A percentile compares a stretch with the other conserved stretches of the same genome.
Conservation (phyloP, 2,888 invertebrate species). For the Linnaemya tessellans region DNA sequence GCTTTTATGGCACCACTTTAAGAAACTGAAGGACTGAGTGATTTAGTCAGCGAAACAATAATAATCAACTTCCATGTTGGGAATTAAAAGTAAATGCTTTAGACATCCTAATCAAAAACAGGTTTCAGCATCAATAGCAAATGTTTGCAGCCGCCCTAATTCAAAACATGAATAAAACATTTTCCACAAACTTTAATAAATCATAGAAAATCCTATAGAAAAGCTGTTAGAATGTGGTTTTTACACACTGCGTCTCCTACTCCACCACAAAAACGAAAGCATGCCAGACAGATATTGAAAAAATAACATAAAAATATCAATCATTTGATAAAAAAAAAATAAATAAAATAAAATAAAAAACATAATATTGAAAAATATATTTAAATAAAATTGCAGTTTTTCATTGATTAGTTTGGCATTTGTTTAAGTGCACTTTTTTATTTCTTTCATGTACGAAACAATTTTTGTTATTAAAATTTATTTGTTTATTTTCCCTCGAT, state of each 20-base stretch:
- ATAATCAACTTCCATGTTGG: too few relatives aligned
- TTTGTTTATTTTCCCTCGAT: constrained; percentile 17
- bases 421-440: constrained; percentile 22
- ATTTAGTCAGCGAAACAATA: too few relatives aligned
- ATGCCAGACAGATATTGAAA: background rate
- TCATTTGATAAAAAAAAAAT: constrained; percentile 13
- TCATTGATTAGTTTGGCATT: constrained; percentile 67
- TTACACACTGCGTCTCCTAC: background rate
- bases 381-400: constrained; percentile 61
- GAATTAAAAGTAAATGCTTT: too few relatives aligned
- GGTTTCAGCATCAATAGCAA: too few relatives aligned
- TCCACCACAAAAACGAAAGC: background rate
- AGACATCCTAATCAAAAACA: too few relatives aligned
- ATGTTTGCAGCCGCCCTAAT: constrained; percentile 10
- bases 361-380: constrained; percentile 43
- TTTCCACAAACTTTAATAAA: constrained; percentile 61
- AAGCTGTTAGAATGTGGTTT: constrained; percentile 58
- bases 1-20: too few relatives aligned
- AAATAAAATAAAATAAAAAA: background rate
- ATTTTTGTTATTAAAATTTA: constrained; percentile 54
- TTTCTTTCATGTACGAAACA: constrained; percentile 22
- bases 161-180: constrained; percentile 13
- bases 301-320: constrained; percentile 32
- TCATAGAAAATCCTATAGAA: constrained; percentile 52
- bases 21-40: too few relatives aligned